A percentile compares a stretch with the other conserved stretches of the same genome.
Conservation (phyloP, 2,113 vertebrate species). For the Poeciliopsis retropinna region DNA sequence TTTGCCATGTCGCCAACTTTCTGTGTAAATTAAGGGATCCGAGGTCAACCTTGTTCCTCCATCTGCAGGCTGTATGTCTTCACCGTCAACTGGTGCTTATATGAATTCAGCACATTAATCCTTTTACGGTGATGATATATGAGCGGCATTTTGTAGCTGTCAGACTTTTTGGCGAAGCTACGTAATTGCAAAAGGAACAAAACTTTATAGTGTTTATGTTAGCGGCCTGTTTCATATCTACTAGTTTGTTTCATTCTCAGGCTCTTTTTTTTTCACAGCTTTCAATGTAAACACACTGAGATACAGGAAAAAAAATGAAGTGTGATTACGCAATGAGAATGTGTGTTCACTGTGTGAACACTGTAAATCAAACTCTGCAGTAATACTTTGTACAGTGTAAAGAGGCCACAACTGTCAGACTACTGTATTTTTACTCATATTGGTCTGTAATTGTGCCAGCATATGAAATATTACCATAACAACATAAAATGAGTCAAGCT, state of each 20-base stretch:
- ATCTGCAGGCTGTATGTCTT: slow-evolving; percentile 35
- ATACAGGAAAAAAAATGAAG: neutral
- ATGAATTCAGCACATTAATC: slow-evolving; percentile 22
- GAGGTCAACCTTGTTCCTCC: slow-evolving; percentile 41
- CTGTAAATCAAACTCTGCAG: neutral
- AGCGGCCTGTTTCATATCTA: slow-evolving; percentile 1
- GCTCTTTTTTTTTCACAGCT: neutral
- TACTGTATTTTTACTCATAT: slow-evolving; percentile 23
- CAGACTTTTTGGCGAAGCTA: slow-evolving; percentile 17
- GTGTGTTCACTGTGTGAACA: neutral
- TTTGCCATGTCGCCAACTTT: slow-evolving; percentile 33
- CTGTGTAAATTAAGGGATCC: slow-evolving; percentile 62
- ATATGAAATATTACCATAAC: no score
- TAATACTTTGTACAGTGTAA: neutral
- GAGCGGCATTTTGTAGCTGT: slow-evolving; percentile 13
- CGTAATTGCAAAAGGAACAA: neutral
- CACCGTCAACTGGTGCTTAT: slow-evolving; percentile 32
- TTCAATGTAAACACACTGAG: neutral
- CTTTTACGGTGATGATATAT: slow-evolving; percentile 21
- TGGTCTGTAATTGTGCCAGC: neutral
- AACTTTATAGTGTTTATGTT: slow-evolving; percentile 11
- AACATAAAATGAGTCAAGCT: no score
- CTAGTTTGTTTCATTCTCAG: neutral
- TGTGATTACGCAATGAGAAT: neutral
- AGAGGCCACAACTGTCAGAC: slow-evolving; percentile 34